Percentiles rank a stretch among this genome's conserved stretches.
phyloP scores from a whole-genome alignment of 53 echinoderm and acorn worm species.

The Paracentrotus lividus region DNA sequence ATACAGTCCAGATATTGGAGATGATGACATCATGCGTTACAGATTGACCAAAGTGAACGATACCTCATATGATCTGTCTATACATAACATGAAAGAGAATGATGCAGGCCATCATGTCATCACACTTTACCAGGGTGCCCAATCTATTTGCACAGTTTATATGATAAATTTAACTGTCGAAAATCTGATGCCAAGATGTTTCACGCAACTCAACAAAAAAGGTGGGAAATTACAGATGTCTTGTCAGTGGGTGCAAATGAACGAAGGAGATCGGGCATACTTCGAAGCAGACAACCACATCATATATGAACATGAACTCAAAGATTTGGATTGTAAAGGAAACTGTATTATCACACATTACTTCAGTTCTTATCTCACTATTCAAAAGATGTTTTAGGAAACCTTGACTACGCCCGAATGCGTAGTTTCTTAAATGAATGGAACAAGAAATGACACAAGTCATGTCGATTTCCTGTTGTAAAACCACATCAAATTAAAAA shows the following conservation, averaged over 20 bases:
- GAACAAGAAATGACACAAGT: background rate
- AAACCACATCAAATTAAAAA: background rate
- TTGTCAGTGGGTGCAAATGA: conserved; percentile 21
- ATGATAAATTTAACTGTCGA: background rate
- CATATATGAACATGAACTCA: background rate
- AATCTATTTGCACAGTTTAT: background rate
- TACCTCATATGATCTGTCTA: background rate
- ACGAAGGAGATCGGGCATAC: background rate
- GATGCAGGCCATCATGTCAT: conserved; percentile 20
- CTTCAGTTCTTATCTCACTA: background rate
- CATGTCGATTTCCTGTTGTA: background rate
- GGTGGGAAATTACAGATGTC: background rate
- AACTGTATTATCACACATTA: background rate
- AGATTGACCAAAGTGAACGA: background rate
- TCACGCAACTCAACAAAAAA: background rate
- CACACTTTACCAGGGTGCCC: background rate
- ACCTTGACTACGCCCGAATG: background rate
- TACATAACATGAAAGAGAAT: background rate
- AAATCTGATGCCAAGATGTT: background rate
- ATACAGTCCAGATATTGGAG: background rate
- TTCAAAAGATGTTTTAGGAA: background rate
- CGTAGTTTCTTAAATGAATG: background rate
- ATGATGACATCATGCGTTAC: background rate
- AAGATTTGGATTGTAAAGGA: background rate
- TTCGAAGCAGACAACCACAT: background rate